These are phyloP conservation scores for Mormoops blainvillei DNA, from an alignment of 2,113 vertebrate species.

Conservation along the genomic window DNA sequence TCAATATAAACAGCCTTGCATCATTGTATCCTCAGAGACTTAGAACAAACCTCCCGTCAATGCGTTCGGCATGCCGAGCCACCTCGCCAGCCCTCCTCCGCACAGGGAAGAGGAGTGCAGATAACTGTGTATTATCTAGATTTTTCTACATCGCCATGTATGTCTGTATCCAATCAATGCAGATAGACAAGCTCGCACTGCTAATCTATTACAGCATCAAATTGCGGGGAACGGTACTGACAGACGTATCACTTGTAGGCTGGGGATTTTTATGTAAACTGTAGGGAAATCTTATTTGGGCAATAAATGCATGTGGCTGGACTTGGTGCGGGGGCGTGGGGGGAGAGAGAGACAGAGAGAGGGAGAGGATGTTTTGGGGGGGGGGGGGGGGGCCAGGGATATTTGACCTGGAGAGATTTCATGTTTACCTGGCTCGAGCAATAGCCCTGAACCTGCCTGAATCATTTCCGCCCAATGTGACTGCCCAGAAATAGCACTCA, in stretches of 20 bases:
- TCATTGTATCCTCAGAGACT: not conserved
- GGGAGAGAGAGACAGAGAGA: fast-evolving
- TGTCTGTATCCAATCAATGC: slow-evolving; percentile 31
- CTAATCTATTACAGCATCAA: slow-evolving; percentile 38
- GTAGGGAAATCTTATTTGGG: slow-evolving; percentile 1
- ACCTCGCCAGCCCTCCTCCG: not conserved
- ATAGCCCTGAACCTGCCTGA: slow-evolving; percentile 32
- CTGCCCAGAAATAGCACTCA: not conserved
- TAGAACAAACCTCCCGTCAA: not conserved
- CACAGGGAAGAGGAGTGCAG: not conserved
- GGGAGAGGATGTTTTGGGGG: too few species aligned
- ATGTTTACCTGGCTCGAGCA: slow-evolving; percentile 41
- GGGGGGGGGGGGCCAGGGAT: not conserved
- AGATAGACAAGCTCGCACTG: not conserved
- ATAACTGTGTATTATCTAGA: slow-evolving; percentile 18
- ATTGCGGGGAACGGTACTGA: not conserved
- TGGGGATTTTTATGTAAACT: slow-evolving; percentile 28
- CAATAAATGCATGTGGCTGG: not conserved
- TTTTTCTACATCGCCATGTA: not conserved
- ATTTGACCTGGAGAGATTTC: slow-evolving; percentile 46
- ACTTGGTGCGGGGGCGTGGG: not conserved
- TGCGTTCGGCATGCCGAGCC: not conserved
- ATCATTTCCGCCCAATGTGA: slow-evolving; percentile 20
- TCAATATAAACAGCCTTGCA: not conserved
- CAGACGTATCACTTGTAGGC: not conserved